Conservation (phyloP, 2,113 vertebrate genomes). For the Notothenia coriiceps region DNA sequence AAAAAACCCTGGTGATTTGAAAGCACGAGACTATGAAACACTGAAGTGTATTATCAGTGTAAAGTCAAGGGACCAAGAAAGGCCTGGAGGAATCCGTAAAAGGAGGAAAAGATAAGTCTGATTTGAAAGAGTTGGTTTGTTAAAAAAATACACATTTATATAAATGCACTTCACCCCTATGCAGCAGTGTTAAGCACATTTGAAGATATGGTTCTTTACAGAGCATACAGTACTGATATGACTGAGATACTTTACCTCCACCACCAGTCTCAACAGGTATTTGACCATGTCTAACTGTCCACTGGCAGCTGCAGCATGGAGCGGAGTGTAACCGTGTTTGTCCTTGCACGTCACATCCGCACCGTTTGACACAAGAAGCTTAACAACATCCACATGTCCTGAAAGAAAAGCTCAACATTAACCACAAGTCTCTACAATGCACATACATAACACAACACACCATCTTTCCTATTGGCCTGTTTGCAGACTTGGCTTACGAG, state of each 20-base stretch:
- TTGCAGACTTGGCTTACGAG: neutral
- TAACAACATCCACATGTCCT: conserved; percentile 95
- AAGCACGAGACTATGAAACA: neutral
- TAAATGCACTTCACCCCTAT: neutral
- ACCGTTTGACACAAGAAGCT: conserved; percentile 90
- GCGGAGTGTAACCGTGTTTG: conserved; percentile 92
- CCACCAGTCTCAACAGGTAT: conserved; percentile 89
- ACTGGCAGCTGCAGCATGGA: conserved; percentile 92
- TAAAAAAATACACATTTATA: neutral
- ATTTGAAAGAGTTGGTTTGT: neutral
- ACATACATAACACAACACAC: neutral
- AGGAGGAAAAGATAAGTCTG: neutral
- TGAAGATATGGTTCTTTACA: neutral
- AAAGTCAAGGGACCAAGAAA: neutral
- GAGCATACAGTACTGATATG: neutral
- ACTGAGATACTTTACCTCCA: conserved; percentile 85
- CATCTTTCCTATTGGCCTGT: neutral
- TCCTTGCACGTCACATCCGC: conserved; percentile 92
- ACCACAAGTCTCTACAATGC: neutral
- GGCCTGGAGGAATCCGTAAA: neutral
- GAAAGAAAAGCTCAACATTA: conserved; percentile 37
- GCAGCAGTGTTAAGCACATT: neutral
- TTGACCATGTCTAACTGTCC: conserved; percentile 92
- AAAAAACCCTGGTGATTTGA: neutral
- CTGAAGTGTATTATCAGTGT: neutral